These are phyloP conservation scores for Bombus terrestris DNA, from an alignment of 1,140 invertebrate species.

Conservation along the genomic window DNA sequence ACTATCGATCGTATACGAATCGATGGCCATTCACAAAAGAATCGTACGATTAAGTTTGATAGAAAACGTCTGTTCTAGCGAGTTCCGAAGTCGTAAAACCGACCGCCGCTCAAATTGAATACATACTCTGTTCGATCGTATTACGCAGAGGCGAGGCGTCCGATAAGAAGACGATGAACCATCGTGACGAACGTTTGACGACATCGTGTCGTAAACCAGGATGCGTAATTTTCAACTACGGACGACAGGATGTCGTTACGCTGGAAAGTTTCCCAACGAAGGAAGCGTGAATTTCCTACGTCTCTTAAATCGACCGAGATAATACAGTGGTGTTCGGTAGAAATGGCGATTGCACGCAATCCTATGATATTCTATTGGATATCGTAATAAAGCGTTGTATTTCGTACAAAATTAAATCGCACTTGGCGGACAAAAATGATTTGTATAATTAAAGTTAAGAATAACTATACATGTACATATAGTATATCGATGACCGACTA, in stretches of 20 bases:
- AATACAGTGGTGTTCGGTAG: background rate
- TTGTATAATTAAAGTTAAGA: background rate
- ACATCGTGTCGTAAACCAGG: background rate
- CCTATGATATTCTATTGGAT: background rate
- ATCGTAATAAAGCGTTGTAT: background rate
- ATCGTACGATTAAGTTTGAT: background rate
- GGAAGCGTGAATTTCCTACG: conserved; percentile 7
- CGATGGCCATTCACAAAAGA: background rate
- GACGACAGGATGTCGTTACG: conserved; percentile 5
- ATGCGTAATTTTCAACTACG: background rate
- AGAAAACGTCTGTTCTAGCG: background rate
- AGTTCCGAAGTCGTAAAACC: too few relatives aligned
- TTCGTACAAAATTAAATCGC: background rate
- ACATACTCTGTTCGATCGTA: background rate
- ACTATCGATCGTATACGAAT: too few relatives aligned
- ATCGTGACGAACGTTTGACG: background rate
- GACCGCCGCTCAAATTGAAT: background rate
- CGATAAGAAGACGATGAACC: background rate
- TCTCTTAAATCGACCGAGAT: background rate
- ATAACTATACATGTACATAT: accelerated
- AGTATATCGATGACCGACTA: too few relatives aligned
- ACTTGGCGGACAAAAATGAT: background rate
- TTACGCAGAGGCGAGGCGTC: too few relatives aligned
- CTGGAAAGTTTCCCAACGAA: background rate
- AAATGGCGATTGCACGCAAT: background rate